Evolutionary conservation across 2,888 invertebrate species (phyloP).

Genomic region (Morpho helenor): DNA sequence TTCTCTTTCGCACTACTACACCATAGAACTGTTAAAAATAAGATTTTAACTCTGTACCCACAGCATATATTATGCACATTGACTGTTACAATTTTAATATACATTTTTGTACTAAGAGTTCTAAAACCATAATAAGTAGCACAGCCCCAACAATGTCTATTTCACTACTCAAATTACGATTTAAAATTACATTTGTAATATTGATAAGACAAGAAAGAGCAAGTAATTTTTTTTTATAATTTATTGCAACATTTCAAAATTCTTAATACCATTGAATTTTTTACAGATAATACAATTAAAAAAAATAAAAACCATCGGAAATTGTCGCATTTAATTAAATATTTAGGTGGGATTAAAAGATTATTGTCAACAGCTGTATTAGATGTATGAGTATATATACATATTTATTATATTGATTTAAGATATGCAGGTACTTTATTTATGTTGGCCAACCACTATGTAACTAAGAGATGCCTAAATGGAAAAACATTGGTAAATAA

Average conservation of each 20-base stretch:
- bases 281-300: slow-evolving; percentile 26
- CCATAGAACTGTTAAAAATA: no score
- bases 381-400: slow-evolving; percentile 14
- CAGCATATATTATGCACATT: no score
- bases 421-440: slow-evolving; percentile 13
- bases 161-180: no score
- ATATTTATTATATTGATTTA: slow-evolving; percentile 15
- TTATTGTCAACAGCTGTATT: slow-evolving; percentile 45
- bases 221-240: slow-evolving; percentile 26
- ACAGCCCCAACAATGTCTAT: no score
- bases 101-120: no score
- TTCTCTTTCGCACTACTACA: no score
- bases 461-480: slow-evolving; percentile 11
- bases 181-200: background rate
- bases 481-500: slow-evolving; percentile 12
- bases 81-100: no score
- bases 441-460: slow-evolving; percentile 14
- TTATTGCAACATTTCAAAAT: slow-evolving; percentile 53
- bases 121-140: no score
- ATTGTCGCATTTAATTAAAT: slow-evolving; percentile 41
- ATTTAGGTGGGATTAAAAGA: slow-evolving; percentile 49
- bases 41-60: no score
- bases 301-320: slow-evolving; percentile 27
- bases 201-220: slow-evolving; percentile 10
- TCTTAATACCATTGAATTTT: slow-evolving; percentile 34